Evolutionary conservation across 2,113 vertebrate genomes (phyloP).

Genomic region (Menura novaehollandiae): DNA sequence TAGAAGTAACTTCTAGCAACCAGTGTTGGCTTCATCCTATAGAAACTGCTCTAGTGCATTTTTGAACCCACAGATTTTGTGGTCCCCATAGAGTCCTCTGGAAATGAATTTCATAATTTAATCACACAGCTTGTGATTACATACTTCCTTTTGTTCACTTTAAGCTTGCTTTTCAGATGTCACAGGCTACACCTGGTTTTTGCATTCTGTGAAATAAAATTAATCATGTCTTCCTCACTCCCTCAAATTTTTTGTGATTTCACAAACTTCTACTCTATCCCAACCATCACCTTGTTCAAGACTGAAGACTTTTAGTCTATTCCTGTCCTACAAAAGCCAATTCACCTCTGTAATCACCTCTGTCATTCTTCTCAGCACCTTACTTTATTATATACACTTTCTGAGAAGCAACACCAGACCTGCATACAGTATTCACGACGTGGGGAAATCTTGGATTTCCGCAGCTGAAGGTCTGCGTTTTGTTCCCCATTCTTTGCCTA

Average conservation of each 20-base stretch:
- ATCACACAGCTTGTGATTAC: neutral
- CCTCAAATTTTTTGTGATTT: neutral
- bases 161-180: neutral
- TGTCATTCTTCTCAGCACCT: neutral
- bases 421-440: rapidly evolving
- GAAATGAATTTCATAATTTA: neutral
- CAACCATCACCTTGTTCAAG: neutral
- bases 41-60: neutral
- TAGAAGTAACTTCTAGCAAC: neutral
- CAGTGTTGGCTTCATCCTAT: neutral
- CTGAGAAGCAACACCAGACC: neutral
- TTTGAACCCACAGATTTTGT: neutral
- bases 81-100: neutral
- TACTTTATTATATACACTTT: neutral
- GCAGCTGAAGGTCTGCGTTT: neutral
- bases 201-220: neutral
- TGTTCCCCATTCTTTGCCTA: neutral
- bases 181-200: neutral
- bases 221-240: neutral
- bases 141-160: neutral
- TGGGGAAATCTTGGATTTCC: neutral
- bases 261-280: neutral
- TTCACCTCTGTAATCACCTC: neutral
- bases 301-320: neutral
- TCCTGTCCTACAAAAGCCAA: neutral